A percentile compares a stretch with the other conserved stretches of the same genome.
These are phyloP conservation scores for Onthophagus taurus DNA, from an alignment of 1,140 invertebrate genomes.

Conservation along the genomic window DNA sequence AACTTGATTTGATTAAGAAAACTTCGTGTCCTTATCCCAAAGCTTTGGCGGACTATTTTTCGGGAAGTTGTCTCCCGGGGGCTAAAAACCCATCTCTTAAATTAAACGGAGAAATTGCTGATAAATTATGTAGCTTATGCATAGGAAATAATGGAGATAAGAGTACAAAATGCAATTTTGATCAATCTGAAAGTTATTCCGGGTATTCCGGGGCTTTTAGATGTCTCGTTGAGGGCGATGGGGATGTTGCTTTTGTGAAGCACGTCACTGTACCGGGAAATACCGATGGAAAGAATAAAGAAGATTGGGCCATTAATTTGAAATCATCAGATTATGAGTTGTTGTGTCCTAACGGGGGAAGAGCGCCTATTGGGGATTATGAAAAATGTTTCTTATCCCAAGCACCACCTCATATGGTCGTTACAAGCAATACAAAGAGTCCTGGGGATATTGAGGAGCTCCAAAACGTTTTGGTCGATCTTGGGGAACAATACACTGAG, in stretches of 20 bases:
- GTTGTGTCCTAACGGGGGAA: slow-evolving; percentile 53
- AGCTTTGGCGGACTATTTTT: slow-evolving; percentile 43
- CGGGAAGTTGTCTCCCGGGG: slow-evolving; percentile 39
- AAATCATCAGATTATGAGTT: slow-evolving; percentile 54
- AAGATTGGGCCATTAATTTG: slow-evolving; percentile 43
- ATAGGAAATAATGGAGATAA: slow-evolving; percentile 36
- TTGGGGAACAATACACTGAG: slow-evolving; percentile 37
- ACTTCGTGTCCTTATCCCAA: slow-evolving; percentile 38
- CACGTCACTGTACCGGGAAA: slow-evolving; percentile 49
- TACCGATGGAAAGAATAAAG: slow-evolving; percentile 46
- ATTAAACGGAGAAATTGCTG: slow-evolving; percentile 16
- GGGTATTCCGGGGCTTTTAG: slow-evolving; percentile 50
- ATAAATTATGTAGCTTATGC: slow-evolving; percentile 39
- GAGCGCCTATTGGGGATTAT: slow-evolving; percentile 43
- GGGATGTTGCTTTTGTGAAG: slow-evolving; percentile 55
- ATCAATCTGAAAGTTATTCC: slow-evolving; percentile 36
- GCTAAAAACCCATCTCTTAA: slow-evolving; percentile 27
- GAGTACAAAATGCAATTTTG: slow-evolving; percentile 36
- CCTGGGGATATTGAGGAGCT: slow-evolving; percentile 41
- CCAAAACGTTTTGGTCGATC: slow-evolving; percentile 39
- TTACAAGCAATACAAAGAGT: slow-evolving; percentile 40
- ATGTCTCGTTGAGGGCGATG: slow-evolving; percentile 52
- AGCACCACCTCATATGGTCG: slow-evolving; percentile 45
- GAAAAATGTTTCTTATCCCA: slow-evolving; percentile 51
- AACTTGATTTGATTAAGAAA: slow-evolving; percentile 38